Base-by-base conservation (phyloP, 2,113 vertebrate genomes). In the Pluvianellus socialis region DNA sequence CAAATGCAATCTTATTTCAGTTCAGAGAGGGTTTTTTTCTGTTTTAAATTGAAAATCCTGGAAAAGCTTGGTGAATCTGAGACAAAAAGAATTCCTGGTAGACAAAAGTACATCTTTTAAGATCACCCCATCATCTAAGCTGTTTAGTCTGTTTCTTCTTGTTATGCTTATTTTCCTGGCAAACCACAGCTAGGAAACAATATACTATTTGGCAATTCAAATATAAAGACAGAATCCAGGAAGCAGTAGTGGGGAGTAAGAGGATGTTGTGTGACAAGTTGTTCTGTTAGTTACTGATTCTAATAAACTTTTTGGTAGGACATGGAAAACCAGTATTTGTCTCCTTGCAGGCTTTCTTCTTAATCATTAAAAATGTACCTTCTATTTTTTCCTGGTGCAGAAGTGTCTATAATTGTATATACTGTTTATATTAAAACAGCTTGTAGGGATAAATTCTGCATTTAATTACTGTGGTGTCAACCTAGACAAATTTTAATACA, bases 91-190 rank as follows among this genome's bases (percentile, higher is more conserved):
- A 63, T 77, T 68, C 23, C 40, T 91, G 23, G 20, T 45, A 75
- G 84, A 63, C 30, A 71, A 59, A 85, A 93, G 14, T 33, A 47
- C 15, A 24, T 67, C 35, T 62, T 90, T 88, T 94, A 66, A 88
- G 62, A 72, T 79, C 40, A 35, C 27, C 8, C 44, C 73, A 67
- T 81, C 23, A 32, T 85, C 33, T 94, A 81, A 96, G 38, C 9
- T 86, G 68, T 92, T 96, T 90, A 91, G 68, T 92, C 86, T 95
- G 19, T 81, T 94, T 92, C 65, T 70, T 86, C 33, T 72, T 59
- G 8, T 76, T 65, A 72, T 86, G 40, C n/a, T 90, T 70, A 40
- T 90, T 96, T 95, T 95, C 71, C 92, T 95, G 90, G 77, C 79
- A 90, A 86, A 65, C 11, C 2, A 2, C 18, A 72, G 28, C 33